Conservation (phyloP, 2,888 invertebrate species). For the Drosophila parthenogenetica region DNA sequence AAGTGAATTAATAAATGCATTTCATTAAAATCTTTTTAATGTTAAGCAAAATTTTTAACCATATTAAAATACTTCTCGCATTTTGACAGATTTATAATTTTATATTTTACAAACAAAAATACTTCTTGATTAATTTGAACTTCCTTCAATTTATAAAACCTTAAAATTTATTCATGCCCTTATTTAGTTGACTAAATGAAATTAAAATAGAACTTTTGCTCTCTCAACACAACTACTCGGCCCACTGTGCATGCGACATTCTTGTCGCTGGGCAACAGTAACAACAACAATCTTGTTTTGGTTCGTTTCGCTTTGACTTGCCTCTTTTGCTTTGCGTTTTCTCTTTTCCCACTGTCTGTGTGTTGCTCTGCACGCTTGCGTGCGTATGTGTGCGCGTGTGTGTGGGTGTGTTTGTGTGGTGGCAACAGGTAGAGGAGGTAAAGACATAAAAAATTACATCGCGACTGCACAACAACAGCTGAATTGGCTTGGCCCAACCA, state of each 20-base stretch:
- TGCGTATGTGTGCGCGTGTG: conserved; percentile 8
- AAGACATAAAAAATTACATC: conserved; percentile 29
- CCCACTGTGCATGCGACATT: conserved; percentile 23
- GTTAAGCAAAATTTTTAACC: too few species aligned
- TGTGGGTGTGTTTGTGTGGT: background rate
- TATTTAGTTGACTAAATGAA: too few species aligned
- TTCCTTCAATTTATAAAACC: too few species aligned
- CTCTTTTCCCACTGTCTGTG: conserved; percentile 37
- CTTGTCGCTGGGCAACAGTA: conserved; percentile 48
- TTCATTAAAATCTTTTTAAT: too few species aligned
- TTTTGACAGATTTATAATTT: too few species aligned
- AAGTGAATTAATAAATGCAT: too few species aligned
- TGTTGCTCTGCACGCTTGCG: background rate
- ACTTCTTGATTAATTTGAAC: too few species aligned
- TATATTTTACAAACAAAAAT: too few species aligned
- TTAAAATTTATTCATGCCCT: too few species aligned
- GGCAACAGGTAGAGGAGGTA: conserved; percentile 29
- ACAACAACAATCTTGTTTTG: conserved; percentile 40
- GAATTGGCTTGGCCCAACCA: conserved; percentile 16
- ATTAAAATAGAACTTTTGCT: background rate
- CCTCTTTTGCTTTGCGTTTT: conserved; percentile 53
- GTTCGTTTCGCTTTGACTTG: conserved; percentile 39
- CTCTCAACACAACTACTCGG: background rate
- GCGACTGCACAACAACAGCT: conserved; percentile 41
- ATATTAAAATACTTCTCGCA: too few species aligned